A percentile compares a stretch with the other conserved stretches of the same genome.
Conservation (phyloP, 1,140 invertebrate species). For the Eupristina koningsbergeri region DNA sequence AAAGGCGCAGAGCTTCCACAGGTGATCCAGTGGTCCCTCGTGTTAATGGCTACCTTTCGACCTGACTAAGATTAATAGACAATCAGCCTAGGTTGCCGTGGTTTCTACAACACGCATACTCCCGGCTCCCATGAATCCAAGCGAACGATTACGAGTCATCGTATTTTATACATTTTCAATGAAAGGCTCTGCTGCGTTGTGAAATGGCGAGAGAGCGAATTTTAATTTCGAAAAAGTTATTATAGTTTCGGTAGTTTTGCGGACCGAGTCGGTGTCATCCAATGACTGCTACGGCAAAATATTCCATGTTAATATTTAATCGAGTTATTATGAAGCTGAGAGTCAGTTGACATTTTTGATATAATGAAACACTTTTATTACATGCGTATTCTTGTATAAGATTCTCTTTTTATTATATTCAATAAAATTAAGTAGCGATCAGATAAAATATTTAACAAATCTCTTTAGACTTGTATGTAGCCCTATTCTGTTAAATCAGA, state of each 20-base stretch:
- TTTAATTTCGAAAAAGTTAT: background rate
- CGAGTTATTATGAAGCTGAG: background rate
- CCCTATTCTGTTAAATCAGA: background rate
- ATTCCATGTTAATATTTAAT: background rate
- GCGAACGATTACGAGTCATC: background rate
- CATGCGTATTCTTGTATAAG: too few species aligned
- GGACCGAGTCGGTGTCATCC: background rate
- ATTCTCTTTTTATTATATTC: background rate
- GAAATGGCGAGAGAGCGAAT: background rate
- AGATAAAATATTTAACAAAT: background rate
- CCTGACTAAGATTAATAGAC: constrained; percentile 59
- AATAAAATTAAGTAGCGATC: background rate
- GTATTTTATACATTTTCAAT: background rate
- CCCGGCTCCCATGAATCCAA: background rate
- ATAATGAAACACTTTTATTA: background rate
- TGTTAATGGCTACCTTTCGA: constrained; percentile 60
- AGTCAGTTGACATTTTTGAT: background rate
- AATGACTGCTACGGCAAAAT: background rate
- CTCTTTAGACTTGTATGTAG: too few species aligned
- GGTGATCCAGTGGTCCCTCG: constrained; percentile 50
- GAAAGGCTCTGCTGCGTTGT: background rate
- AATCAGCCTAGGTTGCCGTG: constrained; percentile 33
- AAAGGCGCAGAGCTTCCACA: constrained; percentile 45
- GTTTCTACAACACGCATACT: background rate
- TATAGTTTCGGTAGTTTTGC: background rate